These are phyloP conservation scores for human (Homo sapiens) DNA, from an alignment of 2,113 vertebrate genomes.

Conservation along the genomic window GRCh38 chr6:155941501-155942000, in stretches of 20 bases:
- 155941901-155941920: neutral
- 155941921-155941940: neutral
- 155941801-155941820: neutral
- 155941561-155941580: neutral
- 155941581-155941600: neutral
- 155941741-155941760: neutral
- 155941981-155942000: neutral
- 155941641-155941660: neutral
- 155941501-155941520: neutral
- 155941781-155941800: neutral
- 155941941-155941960: neutral
- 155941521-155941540: neutral
- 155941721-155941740: neutral
- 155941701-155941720: neutral
- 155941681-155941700: neutral
- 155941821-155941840: neutral
- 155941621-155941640: neutral
- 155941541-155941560: neutral
- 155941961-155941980: neutral
- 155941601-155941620: neutral
- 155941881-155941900: neutral
- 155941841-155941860: neutral
- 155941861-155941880: neutral
- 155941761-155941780: neutral
- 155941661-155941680: neutral